Percentiles rank a stretch among this genome's conserved stretches.
Conservation (phyloP, 1,140 invertebrate species). For the Lethrus apterus region DNA sequence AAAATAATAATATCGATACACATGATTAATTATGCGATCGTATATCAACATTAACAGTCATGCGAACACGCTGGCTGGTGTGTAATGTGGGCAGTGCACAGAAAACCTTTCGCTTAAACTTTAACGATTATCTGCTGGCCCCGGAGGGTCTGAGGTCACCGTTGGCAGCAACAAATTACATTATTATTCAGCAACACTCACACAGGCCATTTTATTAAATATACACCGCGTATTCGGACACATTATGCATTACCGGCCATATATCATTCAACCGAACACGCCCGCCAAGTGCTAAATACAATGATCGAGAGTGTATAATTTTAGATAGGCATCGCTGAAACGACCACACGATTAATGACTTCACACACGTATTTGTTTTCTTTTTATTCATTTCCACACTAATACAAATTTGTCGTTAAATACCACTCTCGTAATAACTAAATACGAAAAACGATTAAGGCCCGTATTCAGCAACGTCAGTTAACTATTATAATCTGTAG, state of each 20-base stretch:
- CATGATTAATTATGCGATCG: too few species aligned
- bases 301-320: slow-evolving; percentile 31
- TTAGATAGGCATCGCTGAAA: slow-evolving; percentile 20
- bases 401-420: too few species aligned
- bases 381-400: too few species aligned
- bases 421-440: too few species aligned
- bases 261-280: slow-evolving; percentile 26
- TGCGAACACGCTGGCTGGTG: slow-evolving; percentile 22
- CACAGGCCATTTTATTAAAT: slow-evolving; percentile 30
- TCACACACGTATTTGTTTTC: slow-evolving; percentile 23
- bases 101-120: slow-evolving; percentile 28
- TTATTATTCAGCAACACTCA: slow-evolving; percentile 33
- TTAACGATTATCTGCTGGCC: slow-evolving; percentile 30
- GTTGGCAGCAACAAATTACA: slow-evolving; percentile 35
- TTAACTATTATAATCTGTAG: too few species aligned
- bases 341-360: slow-evolving; percentile 24
- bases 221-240: slow-evolving; percentile 27
- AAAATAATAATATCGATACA: too few species aligned
- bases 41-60: slow-evolving; percentile 23
- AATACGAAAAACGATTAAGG: too few species aligned
- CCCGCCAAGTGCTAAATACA: slow-evolving; percentile 25
- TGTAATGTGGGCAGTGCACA: slow-evolving; percentile 27
- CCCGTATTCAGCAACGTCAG: too few species aligned
- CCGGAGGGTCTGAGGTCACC: slow-evolving; percentile 29
- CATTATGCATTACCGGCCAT: slow-evolving; percentile 29